phyloP scores from a whole-genome alignment of 2,888 invertebrate genomes.

The Philaethria dido region DNA sequence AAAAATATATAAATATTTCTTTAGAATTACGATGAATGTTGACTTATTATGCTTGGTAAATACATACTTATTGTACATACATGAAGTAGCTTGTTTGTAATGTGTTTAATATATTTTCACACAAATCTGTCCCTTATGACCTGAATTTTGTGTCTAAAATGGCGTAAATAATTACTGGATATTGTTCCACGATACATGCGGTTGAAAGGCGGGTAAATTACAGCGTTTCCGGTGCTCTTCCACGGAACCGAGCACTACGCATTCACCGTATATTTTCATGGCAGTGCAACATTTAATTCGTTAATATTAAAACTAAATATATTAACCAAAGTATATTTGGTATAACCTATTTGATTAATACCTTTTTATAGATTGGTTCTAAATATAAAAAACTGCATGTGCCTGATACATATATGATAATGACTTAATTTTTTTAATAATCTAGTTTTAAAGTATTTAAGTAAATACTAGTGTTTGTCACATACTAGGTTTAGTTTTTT shows the following conservation, averaged over 20 bases:
- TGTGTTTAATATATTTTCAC: not conserved
- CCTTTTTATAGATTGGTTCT: not conserved
- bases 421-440: too few relatives aligned
- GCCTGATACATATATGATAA: too few relatives aligned
- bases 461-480: too few relatives aligned
- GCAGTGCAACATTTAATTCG: conserved; percentile 39
- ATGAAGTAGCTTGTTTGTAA: not conserved
- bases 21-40: not conserved
- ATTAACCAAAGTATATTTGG: not conserved
- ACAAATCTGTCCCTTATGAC: conserved; percentile 14
- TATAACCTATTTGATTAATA: not conserved
- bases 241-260: conserved; percentile 54
- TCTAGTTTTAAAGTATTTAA: too few relatives aligned
- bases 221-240: conserved; percentile 62
- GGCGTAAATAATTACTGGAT: conserved; percentile 21
- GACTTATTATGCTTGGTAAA: conserved; percentile 7
- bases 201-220: conserved; percentile 55
- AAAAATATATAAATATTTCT: not conserved
- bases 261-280: conserved; percentile 42
- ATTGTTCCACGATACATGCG: conserved; percentile 42
- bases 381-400: too few relatives aligned
- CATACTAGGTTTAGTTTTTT: too few relatives aligned
- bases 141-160: conserved; percentile 10
- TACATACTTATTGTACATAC: not conserved
- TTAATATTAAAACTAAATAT: not conserved